A percentile compares a stretch with the other conserved stretches of the same genome.
Conservation (phyloP, 2,113 vertebrate genomes). For the Astur gentilis region DNA sequence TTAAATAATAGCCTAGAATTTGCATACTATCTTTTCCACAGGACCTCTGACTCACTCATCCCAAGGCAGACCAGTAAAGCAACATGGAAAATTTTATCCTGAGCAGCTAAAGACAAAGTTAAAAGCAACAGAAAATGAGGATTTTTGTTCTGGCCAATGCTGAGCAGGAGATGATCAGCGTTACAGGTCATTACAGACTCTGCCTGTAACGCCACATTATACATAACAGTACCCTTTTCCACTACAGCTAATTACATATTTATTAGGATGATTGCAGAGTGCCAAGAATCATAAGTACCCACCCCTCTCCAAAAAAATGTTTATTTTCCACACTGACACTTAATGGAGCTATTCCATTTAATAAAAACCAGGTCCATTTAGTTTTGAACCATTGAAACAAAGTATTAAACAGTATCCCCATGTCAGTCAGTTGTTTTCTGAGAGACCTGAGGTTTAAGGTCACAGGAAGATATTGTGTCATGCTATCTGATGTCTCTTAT, state of each 20-base stretch:
- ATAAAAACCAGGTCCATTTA: background rate
- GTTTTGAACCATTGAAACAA: background rate
- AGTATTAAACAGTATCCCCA: background rate
- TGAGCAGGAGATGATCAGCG: background rate
- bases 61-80: background rate
- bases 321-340: background rate
- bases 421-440: background rate
- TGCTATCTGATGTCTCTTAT: background rate
- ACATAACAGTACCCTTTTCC: background rate
- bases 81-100: background rate
- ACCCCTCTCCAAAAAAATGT: background rate
- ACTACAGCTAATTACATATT: too few species aligned
- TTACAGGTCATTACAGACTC: background rate
- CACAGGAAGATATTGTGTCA: background rate
- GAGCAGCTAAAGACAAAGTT: background rate
- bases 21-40: background rate
- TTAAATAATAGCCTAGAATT: constrained; percentile 16
- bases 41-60: background rate
- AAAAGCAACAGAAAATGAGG: background rate
- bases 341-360: background rate
- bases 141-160: background rate
- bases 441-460: background rate
- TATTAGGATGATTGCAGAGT: background rate
- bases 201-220: background rate
- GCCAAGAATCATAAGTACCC: background rate